These are phyloP conservation scores for Myotis vivesi DNA, from an alignment of 2,797 vertebrate species.

Conservation along the genomic window DNA sequence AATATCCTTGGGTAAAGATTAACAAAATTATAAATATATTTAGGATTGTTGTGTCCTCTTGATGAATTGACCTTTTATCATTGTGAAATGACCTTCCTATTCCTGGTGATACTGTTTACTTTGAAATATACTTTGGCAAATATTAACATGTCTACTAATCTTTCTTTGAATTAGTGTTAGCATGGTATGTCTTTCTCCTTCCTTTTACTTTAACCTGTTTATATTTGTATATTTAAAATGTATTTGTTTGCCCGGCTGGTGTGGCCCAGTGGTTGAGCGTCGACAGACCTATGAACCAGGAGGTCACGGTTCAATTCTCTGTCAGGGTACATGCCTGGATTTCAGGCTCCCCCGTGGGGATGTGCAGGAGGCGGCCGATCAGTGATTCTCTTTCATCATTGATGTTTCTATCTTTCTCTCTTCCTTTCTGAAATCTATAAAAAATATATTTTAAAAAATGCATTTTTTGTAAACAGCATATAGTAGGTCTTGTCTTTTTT, in stretches of 20 bases:
- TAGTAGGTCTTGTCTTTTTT: neutral
- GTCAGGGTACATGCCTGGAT: too few species aligned
- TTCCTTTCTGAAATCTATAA: too few species aligned
- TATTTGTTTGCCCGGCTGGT: neutral
- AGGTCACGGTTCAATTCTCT: too few species aligned
- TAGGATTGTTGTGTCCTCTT: neutral
- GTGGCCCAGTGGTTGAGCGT: too few species aligned
- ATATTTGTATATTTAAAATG: neutral
- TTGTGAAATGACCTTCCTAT: conserved; percentile 33
- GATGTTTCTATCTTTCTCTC: too few species aligned
- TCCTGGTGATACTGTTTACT: neutral
- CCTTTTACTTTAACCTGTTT: neutral
- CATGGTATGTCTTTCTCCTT: neutral
- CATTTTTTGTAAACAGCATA: neutral
- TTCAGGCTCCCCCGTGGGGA: too few species aligned
- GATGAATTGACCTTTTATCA: neutral
- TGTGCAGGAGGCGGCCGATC: too few species aligned
- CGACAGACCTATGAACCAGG: too few species aligned
- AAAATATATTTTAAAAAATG: too few species aligned
- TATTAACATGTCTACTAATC: neutral
- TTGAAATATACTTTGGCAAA: conserved; percentile 11
- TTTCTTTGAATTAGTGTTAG: conserved; percentile 19
- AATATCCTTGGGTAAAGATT: too few species aligned
- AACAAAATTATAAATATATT: neutral
- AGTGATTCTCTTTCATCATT: too few species aligned